Conservation (phyloP, 2,797 vertebrate species). For the Notoglanidium macrostoma region DNA sequence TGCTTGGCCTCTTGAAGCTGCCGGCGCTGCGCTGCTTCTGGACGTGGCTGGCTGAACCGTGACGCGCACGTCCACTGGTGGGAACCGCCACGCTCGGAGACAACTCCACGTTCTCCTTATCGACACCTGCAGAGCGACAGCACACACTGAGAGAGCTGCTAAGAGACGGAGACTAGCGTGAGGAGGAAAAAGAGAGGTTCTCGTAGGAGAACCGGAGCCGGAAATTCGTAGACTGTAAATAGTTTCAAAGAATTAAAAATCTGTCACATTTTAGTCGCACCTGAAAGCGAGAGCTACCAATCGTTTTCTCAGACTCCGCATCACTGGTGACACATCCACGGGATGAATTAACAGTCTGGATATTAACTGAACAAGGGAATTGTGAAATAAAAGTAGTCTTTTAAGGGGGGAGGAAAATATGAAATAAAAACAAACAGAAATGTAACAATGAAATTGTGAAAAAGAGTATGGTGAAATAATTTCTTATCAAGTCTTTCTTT, state of each 20-base stretch:
- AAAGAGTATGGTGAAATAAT: not conserved
- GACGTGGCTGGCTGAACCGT: slow-evolving; percentile 96
- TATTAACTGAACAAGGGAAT: not conserved
- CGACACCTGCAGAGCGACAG: slow-evolving; percentile 79
- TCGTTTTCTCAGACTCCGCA: not conserved
- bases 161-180: not conserved
- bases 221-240: not conserved
- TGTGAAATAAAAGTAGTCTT: not conserved
- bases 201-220: not conserved
- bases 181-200: not conserved
- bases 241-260: not conserved
- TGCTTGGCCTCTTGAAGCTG: slow-evolving; percentile 96
- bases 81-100: slow-evolving; percentile 89
- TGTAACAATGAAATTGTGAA: not conserved
- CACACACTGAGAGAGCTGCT: not conserved
- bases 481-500: not conserved
- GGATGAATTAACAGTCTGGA: not conserved
- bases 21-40: slow-evolving; percentile 97
- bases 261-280: not conserved
- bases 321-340: not conserved
- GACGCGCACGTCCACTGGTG: slow-evolving; percentile 89
- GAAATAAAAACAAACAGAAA: not conserved
- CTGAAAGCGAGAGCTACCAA: not conserved
- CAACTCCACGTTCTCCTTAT: slow-evolving; percentile 97
- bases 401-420: too few species aligned